A percentile compares a stretch with the other conserved stretches of the same genome.
phyloP scores from a whole-genome alignment of 2,797 vertebrate genomes.

The Chaenodraco wilsoni region DNA sequence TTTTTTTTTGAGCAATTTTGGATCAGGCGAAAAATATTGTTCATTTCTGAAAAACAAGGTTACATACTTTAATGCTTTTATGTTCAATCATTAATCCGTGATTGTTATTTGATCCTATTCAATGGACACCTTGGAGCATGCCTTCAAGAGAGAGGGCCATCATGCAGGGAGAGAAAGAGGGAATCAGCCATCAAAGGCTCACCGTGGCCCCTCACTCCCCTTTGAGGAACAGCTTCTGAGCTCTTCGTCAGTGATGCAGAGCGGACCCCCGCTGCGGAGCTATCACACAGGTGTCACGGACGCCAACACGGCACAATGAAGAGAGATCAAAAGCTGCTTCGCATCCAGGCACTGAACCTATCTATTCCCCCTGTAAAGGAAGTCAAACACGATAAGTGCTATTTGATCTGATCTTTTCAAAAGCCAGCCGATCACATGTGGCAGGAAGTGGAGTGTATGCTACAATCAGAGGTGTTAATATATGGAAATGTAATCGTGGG shows the following conservation, averaged over 20 bases:
- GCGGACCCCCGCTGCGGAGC: slow-evolving; percentile 23
- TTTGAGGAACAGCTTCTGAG: slow-evolving; percentile 34
- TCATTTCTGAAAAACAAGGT: too few relatives aligned
- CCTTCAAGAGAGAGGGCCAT: neutral
- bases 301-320: neutral
- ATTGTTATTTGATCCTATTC: slow-evolving; percentile 26
- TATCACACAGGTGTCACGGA: slow-evolving; percentile 41
- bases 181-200: slow-evolving; percentile 28
- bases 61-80: too few relatives aligned
- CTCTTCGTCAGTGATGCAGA: slow-evolving; percentile 22
- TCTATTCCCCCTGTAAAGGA: slow-evolving; percentile 22
- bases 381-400: slow-evolving; percentile 12
- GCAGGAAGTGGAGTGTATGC: slow-evolving; percentile 10
- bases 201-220: neutral
- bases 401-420: slow-evolving; percentile 60
- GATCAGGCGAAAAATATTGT: too few relatives aligned
- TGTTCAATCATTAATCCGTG: slow-evolving; percentile 16
- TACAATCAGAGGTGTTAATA: slow-evolving; percentile 24
- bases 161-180: slow-evolving; percentile 6
- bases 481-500: slow-evolving; percentile 3
- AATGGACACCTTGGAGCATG: neutral
- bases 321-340: slow-evolving; percentile 36
- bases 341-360: neutral
- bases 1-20: too few relatives aligned
- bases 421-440: slow-evolving; percentile 12